Base-by-base conservation (phyloP, 2,888 invertebrate species). In the Osmoderma eremita region DNA sequence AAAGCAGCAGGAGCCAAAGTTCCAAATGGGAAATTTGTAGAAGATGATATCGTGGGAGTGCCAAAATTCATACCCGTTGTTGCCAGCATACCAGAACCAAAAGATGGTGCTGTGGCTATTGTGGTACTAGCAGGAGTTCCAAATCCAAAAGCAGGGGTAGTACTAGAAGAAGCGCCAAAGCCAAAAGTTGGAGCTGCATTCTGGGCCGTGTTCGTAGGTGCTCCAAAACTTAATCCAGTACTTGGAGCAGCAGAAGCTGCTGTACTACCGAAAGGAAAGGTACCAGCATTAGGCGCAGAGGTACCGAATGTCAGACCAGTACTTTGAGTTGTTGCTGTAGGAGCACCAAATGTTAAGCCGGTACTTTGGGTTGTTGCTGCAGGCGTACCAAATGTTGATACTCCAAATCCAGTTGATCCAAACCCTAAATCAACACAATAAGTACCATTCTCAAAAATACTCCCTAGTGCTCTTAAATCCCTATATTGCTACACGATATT, bases 101-200 rank as follows among this genome's bases (percentile, higher is more conserved):
- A 30, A 30, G 30, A 30, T 5, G 30, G 30, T 6, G 30, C 30
- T 3, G 30, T 1, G 1, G 6, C 30, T 2, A 1, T 30, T 6
- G 30, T 30, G 6, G 30, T 30, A 3, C 8, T 5, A 10, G 76
- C 73, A 18, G 64, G 49, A 74, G 83, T 82, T 1, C 79, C 75
- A 4, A 82, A 78, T 2, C 81, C 78, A 45, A 69, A 64, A 48
- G 15, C 18, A 1, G 58, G 36, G 10, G 20, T 39, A 15, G 49
- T 56, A 53, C 17, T 45, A 20, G 51, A n/a, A 4, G 68, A 51
- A 4, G 82, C 79, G 74, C 80, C 80, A 3, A 78, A 74, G 13
- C 74, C 69, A 45, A 77, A 73, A 3, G 76, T 53, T 45, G 78
- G 75, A 8, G 75, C 67, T 18, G 62, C 18, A 24, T 54, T 68